Evolutionary conservation across 1,140 invertebrate species (phyloP).

Genomic region (Drosophila burlai): DNA sequence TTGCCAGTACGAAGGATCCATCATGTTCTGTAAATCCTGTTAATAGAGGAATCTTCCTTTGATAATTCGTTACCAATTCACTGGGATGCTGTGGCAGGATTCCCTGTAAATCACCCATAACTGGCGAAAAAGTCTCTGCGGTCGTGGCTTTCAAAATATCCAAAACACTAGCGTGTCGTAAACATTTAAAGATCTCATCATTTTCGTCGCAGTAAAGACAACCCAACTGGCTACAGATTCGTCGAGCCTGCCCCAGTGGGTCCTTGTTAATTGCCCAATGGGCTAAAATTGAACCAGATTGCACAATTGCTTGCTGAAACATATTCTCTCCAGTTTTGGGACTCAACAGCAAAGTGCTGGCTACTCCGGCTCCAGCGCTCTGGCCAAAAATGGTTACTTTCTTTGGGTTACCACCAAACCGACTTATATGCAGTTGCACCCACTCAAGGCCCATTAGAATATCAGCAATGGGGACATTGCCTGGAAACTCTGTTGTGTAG

Average conservation of each 20-base stretch:
- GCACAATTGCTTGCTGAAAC: conserved; percentile 75
- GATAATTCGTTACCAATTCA: conserved; percentile 43
- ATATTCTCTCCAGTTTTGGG: conserved; percentile 53
- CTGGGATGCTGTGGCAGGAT: conserved; percentile 64
- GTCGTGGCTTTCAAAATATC: conserved; percentile 57
- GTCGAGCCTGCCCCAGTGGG: conserved; percentile 53
- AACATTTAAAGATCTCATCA: conserved; percentile 43
- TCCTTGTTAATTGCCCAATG: conserved; percentile 63
- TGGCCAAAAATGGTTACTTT: conserved; percentile 85
- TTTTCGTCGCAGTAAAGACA: conserved; percentile 50
- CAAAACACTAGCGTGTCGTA: conserved; percentile 48
- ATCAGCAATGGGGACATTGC: conserved; percentile 75
- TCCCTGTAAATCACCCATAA: conserved; percentile 64
- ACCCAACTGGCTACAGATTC: conserved; percentile 58
- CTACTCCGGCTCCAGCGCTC: conserved; percentile 74
- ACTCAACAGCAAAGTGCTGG: conserved; percentile 74
- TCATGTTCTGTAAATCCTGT: conserved; percentile 82
- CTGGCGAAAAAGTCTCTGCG: conserved; percentile 59
- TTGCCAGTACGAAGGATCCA: conserved; percentile 74
- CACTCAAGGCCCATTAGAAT: conserved; percentile 86
- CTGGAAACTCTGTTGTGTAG: conserved; percentile 62
- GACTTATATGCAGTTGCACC: conserved; percentile 88
- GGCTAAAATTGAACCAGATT: conserved; percentile 80
- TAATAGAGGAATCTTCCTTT: conserved; percentile 62
- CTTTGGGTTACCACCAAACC: conserved; percentile 89